Evolutionary conservation across 1,140 invertebrate genomes (phyloP), one percentile per base, ranked within the genome.

Genomic region (Colletes gigas): DNA sequence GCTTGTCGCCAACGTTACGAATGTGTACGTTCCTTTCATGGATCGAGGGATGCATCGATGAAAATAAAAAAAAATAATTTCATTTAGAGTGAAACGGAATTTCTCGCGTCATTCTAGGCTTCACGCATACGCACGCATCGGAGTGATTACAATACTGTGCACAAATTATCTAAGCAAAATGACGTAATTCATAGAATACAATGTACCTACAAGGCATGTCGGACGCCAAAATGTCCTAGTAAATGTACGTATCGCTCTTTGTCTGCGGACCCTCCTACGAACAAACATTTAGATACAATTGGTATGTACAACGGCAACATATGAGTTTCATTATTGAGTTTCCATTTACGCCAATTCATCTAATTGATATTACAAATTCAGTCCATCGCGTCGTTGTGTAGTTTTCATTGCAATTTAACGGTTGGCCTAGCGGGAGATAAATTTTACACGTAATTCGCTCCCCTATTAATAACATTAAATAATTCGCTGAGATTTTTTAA

Each of bases 161-260:
- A 52, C 19, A 75, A 19, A 60, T 50, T 21, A n/a, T 84, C 67
- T 78, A 87, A 87, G 84, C 82, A 78, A 63, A 73, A 76, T 78
- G 77, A 84, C 68, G 74, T 76, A 84, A 76, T 86, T 83, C 78
- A 83, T 74, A 86, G 74, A 78, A 87, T 83, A 76, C 80, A 81
- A 84, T 83, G 85, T 87, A 87, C 86, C 84, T 87, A 87, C 84
- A 82, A 79, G 70, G 82, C 70, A 76, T 82, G 84, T 78, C 83
- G 83, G 82, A 88, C 72, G 85, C 71, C 82, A 81, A 85, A 76
- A 73, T 90, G 88, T 89, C 89, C 91, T 93, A 94, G 92, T 88
- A 94, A 92, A 94, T 94, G 90, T 94, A 94, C 76, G 93, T 94
- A 88, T 92, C 88, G 90, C 93, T 94, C 89, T 90, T 91, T 86